Base-by-base conservation (phyloP, 2,797 vertebrate genomes). In the Megaceryle alcyon region DNA sequence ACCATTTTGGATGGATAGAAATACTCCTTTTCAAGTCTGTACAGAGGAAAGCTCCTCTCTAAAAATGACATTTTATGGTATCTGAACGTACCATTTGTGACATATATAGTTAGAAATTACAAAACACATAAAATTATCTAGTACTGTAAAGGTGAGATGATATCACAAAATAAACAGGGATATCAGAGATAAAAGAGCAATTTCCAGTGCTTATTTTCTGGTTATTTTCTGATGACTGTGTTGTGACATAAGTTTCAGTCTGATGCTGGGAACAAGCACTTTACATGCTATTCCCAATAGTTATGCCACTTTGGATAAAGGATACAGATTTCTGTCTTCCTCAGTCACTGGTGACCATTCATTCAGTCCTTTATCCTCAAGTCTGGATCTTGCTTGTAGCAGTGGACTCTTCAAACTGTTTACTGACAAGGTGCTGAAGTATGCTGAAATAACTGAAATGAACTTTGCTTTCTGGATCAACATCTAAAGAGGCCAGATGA, bases 401-500 rank as follows among this genome's bases (percentile, higher is more conserved):
- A 63, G 15, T 33, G 57, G 35, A 54, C 14, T 15, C 17, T 75
- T 92, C 82, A 85, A 71, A 71, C 15, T 79, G 17, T 48, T 79
- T 81, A 54, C 33, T 88, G 76, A 46, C 70, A 93, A 48, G 9
- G 9, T 68, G 35, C 33, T 88, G 59, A 93, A 87, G 28, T 71
- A 75, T 68, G 39, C 35, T 59, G 44, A 79, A 93, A 90, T 61
- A 87, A 75, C 43, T 78, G 53, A 81, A 90, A 66, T 85, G 61
- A 92, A 96, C 88, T 87, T 91, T 90, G 54, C 35, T 63, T 79
- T 78, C 79, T 51, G 22, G 33, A 63, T 85, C 86, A 92, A 26
- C 44, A 51, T 63, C 82, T 88, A 60, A 78, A 66, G 33, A 71
- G 18, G 10, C 7, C 26, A 64, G 43, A 76, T 64, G 91, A 79